A percentile compares a stretch with the other conserved stretches of the same genome.
Conservation (phyloP, 1,140 invertebrate species). For the Drosophila aff. region DNA sequence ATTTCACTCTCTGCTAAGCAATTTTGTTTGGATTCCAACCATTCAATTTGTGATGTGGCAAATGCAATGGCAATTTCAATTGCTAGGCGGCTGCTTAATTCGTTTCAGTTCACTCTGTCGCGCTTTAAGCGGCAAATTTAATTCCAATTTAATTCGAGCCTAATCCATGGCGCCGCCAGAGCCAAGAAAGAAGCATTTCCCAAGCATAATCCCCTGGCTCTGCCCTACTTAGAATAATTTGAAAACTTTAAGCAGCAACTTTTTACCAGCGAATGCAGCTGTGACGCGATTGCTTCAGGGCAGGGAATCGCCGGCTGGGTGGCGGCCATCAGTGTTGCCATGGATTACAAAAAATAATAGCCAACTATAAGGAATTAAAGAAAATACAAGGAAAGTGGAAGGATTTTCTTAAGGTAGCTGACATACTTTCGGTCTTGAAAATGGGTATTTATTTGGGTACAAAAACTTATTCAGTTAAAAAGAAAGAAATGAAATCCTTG, state of each 20-base stretch:
- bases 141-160: constrained; percentile 77
- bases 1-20: constrained; percentile 39
- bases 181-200: constrained; percentile 47
- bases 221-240: constrained; percentile 82
- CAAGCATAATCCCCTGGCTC: constrained; percentile 49
- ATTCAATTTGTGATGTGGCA: constrained; percentile 33
- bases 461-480: neutral
- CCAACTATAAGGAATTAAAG: neutral
- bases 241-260: constrained; percentile 79
- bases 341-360: constrained; percentile 1
- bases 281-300: constrained; percentile 36
- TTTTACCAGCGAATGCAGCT: constrained; percentile 63
- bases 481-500: no score
- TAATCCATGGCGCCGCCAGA: constrained; percentile 62
- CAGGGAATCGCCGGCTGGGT: constrained; percentile 7
- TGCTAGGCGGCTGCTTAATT: constrained; percentile 23
- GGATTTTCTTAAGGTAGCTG: neutral
- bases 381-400: no score
- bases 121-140: constrained; percentile 70
- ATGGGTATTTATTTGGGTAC: neutral
- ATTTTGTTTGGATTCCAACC: constrained; percentile 30
- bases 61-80: constrained; percentile 29
- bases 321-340: constrained; percentile 20
- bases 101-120: constrained; percentile 72
- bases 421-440: neutral